A percentile compares a stretch with the other conserved stretches of the same genome.
Evolutionary conservation across 2,113 vertebrate species (phyloP).

Genomic region (Rhinolophus ferrumequinum): DNA sequence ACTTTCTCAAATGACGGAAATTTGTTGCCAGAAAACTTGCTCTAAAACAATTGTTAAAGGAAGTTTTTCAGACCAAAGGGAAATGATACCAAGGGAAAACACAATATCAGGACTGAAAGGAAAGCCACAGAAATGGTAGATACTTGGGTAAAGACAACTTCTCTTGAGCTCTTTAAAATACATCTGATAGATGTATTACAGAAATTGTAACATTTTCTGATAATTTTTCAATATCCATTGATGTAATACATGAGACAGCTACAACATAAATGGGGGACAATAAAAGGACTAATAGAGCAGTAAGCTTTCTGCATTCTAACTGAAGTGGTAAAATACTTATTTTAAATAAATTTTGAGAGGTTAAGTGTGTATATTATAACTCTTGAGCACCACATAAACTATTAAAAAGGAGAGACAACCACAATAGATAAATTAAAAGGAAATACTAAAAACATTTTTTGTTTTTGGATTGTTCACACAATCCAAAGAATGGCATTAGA

Average conservation of each 20-base stretch:
- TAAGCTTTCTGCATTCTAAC: slow-evolving; percentile 13
- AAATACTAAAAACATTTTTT: background rate
- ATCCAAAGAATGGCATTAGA: background rate
- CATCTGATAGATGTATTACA: background rate
- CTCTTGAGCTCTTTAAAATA: background rate
- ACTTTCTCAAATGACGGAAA: background rate
- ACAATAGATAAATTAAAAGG: slow-evolving; percentile 29
- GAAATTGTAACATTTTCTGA: background rate
- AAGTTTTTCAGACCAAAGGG: background rate
- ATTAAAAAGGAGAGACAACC: background rate
- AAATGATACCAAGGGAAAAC: slow-evolving; percentile 22
- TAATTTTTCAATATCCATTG: background rate
- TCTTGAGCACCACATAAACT: background rate
- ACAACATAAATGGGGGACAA: background rate
- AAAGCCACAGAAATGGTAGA: background rate
- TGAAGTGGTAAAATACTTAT: background rate
- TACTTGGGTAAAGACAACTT: background rate
- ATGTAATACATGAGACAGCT: background rate
- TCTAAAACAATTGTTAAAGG: background rate
- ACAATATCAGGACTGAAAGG: background rate
- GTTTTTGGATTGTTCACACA: background rate
- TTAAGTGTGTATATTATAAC: background rate
- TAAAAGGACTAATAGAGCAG: background rate
- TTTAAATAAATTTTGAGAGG: slow-evolving; percentile 9
- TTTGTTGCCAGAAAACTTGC: background rate